Conservation (phyloP, 2,113 vertebrate species). For the Oxyruncus cristatus region DNA sequence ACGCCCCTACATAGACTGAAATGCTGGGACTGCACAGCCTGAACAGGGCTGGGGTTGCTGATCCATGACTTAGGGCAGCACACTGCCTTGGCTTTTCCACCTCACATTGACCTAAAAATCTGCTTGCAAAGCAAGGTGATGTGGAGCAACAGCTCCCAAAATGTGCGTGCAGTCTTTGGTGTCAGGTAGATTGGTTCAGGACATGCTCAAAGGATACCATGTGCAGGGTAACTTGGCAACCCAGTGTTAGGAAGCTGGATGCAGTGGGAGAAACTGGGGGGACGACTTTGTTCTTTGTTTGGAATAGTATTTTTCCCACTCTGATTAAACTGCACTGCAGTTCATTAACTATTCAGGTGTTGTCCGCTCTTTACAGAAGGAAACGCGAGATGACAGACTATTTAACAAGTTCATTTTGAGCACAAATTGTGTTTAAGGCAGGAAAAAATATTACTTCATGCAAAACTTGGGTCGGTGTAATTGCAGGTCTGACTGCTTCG, state of each 20-base stretch:
- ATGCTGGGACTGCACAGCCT: background rate
- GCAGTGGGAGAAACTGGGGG: background rate
- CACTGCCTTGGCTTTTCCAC: background rate
- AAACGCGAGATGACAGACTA: constrained; percentile 37
- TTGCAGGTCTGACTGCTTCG: constrained; percentile 59
- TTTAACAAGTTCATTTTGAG: constrained; percentile 63
- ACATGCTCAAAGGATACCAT: background rate
- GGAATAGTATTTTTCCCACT: background rate
- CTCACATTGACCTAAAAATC: background rate
- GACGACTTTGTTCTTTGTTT: constrained; percentile 14
- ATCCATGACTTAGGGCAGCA: background rate
- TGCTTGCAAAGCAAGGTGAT: background rate
- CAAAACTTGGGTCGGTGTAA: constrained; percentile 52
- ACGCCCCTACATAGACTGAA: background rate
- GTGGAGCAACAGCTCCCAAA: background rate
- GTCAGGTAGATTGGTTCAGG: background rate
- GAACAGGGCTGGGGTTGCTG: background rate
- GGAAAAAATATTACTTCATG: constrained; percentile 61
- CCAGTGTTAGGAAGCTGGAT: background rate
- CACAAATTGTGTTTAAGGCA: constrained; percentile 59
- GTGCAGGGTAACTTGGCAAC: background rate
- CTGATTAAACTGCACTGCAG: constrained; percentile 44
- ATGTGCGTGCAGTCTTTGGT: background rate
- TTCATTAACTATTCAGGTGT: constrained; percentile 67
- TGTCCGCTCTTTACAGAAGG: constrained; percentile 50